Base-by-base conservation (phyloP, 2,113 vertebrate species). In the Malurus elegans region DNA sequence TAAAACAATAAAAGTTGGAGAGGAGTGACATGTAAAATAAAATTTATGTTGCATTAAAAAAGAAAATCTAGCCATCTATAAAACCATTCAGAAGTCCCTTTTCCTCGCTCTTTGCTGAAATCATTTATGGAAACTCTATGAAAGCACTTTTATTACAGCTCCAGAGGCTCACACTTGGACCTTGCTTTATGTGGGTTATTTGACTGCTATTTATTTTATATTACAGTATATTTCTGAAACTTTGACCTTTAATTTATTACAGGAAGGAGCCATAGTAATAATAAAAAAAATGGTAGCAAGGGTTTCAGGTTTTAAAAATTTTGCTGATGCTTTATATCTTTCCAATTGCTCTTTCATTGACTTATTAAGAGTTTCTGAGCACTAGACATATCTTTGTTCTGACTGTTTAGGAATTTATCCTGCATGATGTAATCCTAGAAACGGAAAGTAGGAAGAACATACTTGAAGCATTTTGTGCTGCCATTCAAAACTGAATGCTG, bases 1-100 rank as follows among this genome's bases (percentile, higher is more conserved):
- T 92, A 86, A 86, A 93, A 90, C 44, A 95, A 36, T 92, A 88
- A 74, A 92, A 88, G 61, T 50, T 66, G 18, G 56, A 88, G 78
- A 84, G 82, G 78, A 96, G 34, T 85, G 90, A 72, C 53, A 81
- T 90, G 40, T 79, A 88, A 91, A 94, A 92, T 84, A 79, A 88
- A 96, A 93, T 87, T 89, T 78, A 78, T 81, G 73, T 72, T 81
- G 65, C 78, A 80, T 86, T 89, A 74, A 86, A 91, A 86, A 86
- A 71, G 29, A 53, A 95, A 66, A 50, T 78, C 78, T 87, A 75
- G 44, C 17, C 93, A 79, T 67, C 65, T 71, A 38, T 78, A 89
- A 96, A 96, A 93, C 44, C 65, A 75, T 81, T 78, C 54, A 79
- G 38, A 40, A 86, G 45, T 42, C 14, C 2, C 48, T 85, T 85